Percentiles rank a stretch among this genome's conserved stretches.
These are phyloP conservation scores for Leptinotarsa tumamoca DNA, from an alignment of 2,888 invertebrate genomes.

Conservation along the genomic window DNA sequence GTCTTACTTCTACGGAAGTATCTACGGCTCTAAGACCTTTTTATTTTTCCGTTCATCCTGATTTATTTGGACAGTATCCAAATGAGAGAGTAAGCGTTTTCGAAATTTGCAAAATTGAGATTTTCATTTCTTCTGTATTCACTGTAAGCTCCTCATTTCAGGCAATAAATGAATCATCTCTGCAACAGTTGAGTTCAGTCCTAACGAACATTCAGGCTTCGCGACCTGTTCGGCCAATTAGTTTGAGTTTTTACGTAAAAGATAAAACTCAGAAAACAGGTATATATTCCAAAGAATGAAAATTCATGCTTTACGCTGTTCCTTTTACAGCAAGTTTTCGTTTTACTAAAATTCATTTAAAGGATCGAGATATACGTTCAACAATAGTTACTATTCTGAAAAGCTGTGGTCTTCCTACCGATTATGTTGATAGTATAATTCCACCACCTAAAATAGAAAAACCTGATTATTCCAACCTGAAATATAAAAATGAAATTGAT, in stretches of 20 bases:
- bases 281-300: slow-evolving; percentile 45
- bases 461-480: slow-evolving; percentile 35
- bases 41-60: slow-evolving; percentile 96
- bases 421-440: slow-evolving; percentile 83
- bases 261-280: slow-evolving; percentile 65
- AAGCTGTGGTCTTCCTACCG: slow-evolving; percentile 87
- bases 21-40: slow-evolving; percentile 92
- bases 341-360: slow-evolving; percentile 79
- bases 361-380: slow-evolving; percentile 76
- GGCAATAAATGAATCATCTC: slow-evolving; percentile 89
- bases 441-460: slow-evolving; percentile 47
- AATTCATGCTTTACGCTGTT: slow-evolving; percentile 24
- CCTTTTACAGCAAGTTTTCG: slow-evolving; percentile 74
- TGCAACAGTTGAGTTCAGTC: slow-evolving; percentile 88
- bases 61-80: slow-evolving; percentile 93
- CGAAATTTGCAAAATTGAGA: slow-evolving; percentile 18
- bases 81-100: slow-evolving; percentile 78
- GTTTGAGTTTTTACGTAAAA: slow-evolving; percentile 84
- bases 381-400: slow-evolving; percentile 82
- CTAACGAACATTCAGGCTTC: slow-evolving; percentile 82
- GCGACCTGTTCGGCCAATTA: slow-evolving; percentile 72
- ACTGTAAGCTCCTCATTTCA: slow-evolving; percentile 62
- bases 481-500: slow-evolving; percentile 58
- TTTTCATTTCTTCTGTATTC: background rate
- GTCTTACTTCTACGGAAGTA: slow-evolving; percentile 86